Percentiles rank a stretch among this genome's conserved stretches.
These are phyloP conservation scores for Phymatocera aterrima DNA, from an alignment of 2,888 invertebrate genomes.

Conservation along the genomic window DNA sequence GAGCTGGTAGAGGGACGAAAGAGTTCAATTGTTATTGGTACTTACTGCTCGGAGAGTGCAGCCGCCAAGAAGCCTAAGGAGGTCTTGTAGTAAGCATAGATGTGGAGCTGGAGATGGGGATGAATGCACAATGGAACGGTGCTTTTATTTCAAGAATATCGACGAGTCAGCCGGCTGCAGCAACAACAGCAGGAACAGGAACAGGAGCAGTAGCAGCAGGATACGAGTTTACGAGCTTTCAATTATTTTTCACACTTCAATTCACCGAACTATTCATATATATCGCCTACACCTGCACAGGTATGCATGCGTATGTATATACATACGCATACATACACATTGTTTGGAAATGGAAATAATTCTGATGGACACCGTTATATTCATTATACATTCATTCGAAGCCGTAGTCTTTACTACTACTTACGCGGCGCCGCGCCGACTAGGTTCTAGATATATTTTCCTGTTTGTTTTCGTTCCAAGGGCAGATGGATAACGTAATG, in stretches of 20 bases:
- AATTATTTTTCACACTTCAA: background rate
- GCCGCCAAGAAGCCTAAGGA: background rate
- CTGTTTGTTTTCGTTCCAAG: background rate
- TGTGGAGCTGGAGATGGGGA: background rate
- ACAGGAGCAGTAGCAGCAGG: background rate
- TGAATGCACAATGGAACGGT: background rate
- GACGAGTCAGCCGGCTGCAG: background rate
- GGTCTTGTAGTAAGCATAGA: background rate
- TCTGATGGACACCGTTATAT: too few species aligned
- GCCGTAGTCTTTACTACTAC: too few species aligned
- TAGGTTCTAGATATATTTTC: background rate
- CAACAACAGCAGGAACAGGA: background rate
- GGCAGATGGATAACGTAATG: background rate
- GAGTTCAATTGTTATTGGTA: background rate
- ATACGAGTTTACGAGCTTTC: background rate
- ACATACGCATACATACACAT: slow-evolving; percentile 31
- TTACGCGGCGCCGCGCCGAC: background rate
- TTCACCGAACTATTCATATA: background rate
- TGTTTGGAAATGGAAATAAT: too few species aligned
- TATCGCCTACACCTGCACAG: too few species aligned
- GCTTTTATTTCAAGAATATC: background rate
- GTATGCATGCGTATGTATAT: slow-evolving; percentile 56
- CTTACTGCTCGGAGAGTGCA: background rate
- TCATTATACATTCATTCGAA: too few species aligned
- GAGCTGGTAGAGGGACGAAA: background rate